Evolutionary conservation across 2,113 vertebrate genomes (phyloP), one percentile per base, ranked within the genome.

Genomic region (Ranitomeya imitator): DNA sequence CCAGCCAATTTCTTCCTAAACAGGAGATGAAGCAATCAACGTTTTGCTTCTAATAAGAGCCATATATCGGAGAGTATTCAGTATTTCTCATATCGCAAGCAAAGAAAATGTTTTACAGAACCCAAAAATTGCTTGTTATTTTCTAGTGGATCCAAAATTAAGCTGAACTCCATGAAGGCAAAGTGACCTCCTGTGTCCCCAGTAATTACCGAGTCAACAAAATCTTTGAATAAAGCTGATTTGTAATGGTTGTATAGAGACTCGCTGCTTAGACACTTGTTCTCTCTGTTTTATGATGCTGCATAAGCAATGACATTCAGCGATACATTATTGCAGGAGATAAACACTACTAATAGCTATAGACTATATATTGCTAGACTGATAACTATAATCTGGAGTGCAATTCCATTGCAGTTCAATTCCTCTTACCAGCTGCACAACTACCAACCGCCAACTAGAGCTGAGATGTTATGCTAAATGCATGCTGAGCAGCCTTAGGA

Each of bases 301-400:
- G 82, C 63, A 84, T 84, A 84, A 84, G 82, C 82, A 89, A 89
- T 79, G 60, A 76, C 31, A 88, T 88, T 55, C 82, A 52, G 16
- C 69, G 61, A 55, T 55, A 83, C 79, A 85, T 89, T 89, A 89
- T 89, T 78, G 73, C 83, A 67, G 61, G 37, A 77, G 61, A 85
- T 55, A 89, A 89, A 69, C 81, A 79, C 73, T 37, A 83, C 63
- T 89, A 89, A 84, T 76, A 79, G 81, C 63, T 65, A 69, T 79
- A 89, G 87, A 77, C 81, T 83, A 85, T 89, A 89, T 89, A 89
- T 57, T 85, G 87, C 87, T 85, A 78, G 81, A 79, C 82, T 85
- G 87, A 89, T 89, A 84, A 84, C 87, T 89, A 89, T 89, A 89
- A 89, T 84, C 87, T 89, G 71, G 87, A 89, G 87, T 89, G 81